Base-by-base conservation (phyloP, 2,888 invertebrate species). In the Callyntrura sp. region DNA sequence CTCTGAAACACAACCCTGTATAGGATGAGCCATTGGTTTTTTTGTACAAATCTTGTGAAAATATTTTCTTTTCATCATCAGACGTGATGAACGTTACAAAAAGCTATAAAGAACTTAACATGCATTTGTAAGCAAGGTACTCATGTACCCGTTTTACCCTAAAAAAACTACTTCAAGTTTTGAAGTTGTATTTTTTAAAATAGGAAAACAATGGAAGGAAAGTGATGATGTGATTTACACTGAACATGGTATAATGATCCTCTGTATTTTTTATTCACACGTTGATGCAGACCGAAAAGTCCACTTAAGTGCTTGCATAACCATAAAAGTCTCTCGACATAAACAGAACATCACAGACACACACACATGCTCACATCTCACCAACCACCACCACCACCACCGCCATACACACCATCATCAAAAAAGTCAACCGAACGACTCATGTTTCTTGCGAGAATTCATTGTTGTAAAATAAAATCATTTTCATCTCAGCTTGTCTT, bases 171-270 rank as follows among this genome's bases (percentile, higher is more conserved):
- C 20, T 45, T 70, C 17, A 45, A 78, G 45, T 78, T 51, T 11
- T n/a, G n/a, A n/a, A n/a, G n/a, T n/a, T n/a, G n/a, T n/a, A n/a
- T n/a, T n/a, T n/a, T n/a, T n/a, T n/a, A n/a, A n/a, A n/a, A n/a
- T 4, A 25, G 55, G 23, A 51, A 55, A 78, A 78, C 76, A 78
- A 78, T 78, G 76, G 76, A 55, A 51, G 25, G 76, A 20, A 78
- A 78, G 76, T 78, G 76, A 78, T 55, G 76, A 78, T 78, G 76
- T 78, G 76, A 78, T 78, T 78, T 78, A 78, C 76, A 78, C 51
- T 28, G 14, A 51, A 78, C 55, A 25, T 70, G 51, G 76, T 48
- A 25, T 78, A 78, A 78, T 78, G 76, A 78, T 78, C 28, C 73
- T 73, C 8, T 43, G 73, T 76, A 78, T 78, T 78, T 78, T 78